Evolutionary conservation across 2,113 vertebrate species (phyloP), one percentile per base, ranked within the genome.

Genomic region (Scopus umbretta): DNA sequence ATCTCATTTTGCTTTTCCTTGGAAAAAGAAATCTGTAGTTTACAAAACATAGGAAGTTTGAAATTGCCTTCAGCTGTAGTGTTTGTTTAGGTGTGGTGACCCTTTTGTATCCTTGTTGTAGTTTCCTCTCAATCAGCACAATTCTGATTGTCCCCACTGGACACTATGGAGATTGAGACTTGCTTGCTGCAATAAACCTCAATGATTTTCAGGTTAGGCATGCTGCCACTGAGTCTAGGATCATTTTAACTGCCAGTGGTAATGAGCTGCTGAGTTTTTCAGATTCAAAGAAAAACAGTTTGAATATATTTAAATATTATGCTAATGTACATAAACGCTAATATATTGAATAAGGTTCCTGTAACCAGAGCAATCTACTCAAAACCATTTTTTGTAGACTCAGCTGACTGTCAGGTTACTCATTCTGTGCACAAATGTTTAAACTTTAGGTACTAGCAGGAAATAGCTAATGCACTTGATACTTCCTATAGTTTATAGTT

Each of bases 41-140:
- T 94, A 92, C 75, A 89, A 93, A 93, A 88, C 61, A 66, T 62
- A 75, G 30, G 58, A 91, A 89, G 88, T 80, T 97, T 75, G 62
- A 92, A 95, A 94, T 72, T 84, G 65, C 53, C 40, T 94, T 96
- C 30, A 94, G 68, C 91, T 7, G 0, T 83, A 94, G 18, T 96
- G 91, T 97, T 97, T 96, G 66, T 97, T 95, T 96, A 95, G 89
- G 88, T 93, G 71, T 94, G 55, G 53, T 94, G 66, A 90, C 80
- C 78, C 88, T 93, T 95, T 93, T 92, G 88, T 94, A 74, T 95
- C 70, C 83, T 82, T 74, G 20, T 81, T 82, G 45, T 94, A 91
- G 45, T 90, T 96, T 93, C 55, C 17, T 90, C 67, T 63, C 84
- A 76, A 88, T 96, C 91, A 92, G 92, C 75, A 96, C 85, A 75